A percentile compares a stretch with the other conserved stretches of the same genome.
Evolutionary conservation across 2,888 invertebrate genomes (phyloP).

Genomic region (Therioaphis trifolii): DNA sequence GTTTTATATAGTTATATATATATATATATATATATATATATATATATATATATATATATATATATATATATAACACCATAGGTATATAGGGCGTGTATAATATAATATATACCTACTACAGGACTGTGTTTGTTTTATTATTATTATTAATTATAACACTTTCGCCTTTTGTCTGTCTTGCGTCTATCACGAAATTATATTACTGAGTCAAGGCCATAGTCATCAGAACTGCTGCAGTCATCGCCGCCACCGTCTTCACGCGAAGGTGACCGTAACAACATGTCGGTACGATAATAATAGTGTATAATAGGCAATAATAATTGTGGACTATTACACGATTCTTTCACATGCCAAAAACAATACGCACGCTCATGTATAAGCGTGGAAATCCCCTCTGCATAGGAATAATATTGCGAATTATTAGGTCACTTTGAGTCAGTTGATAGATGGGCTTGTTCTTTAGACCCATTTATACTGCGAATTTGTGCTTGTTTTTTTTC

Average conservation of each 20-base stretch:
- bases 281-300: neutral
- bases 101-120: neutral
- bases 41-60: neutral
- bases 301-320: constrained; percentile 21
- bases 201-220: constrained; percentile 52
- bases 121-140: neutral
- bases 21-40: too few relatives aligned
- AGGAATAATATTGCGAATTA: neutral
- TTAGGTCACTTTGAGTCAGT: constrained; percentile 26
- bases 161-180: constrained; percentile 47
- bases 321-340: constrained; percentile 32
- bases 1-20: too few relatives aligned
- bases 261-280: neutral
- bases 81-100: neutral
- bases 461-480: neutral
- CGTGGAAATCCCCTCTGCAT: neutral
- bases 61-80: neutral
- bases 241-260: neutral
- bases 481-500: neutral
- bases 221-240: constrained; percentile 13
- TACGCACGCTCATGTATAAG: neutral
- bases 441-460: neutral
- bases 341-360: constrained; percentile 36
- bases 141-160: constrained; percentile 23
- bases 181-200: constrained; percentile 49